These are phyloP conservation scores for Ips typographus DNA, from an alignment of 1,140 invertebrate genomes.

Conservation along the genomic window DNA sequence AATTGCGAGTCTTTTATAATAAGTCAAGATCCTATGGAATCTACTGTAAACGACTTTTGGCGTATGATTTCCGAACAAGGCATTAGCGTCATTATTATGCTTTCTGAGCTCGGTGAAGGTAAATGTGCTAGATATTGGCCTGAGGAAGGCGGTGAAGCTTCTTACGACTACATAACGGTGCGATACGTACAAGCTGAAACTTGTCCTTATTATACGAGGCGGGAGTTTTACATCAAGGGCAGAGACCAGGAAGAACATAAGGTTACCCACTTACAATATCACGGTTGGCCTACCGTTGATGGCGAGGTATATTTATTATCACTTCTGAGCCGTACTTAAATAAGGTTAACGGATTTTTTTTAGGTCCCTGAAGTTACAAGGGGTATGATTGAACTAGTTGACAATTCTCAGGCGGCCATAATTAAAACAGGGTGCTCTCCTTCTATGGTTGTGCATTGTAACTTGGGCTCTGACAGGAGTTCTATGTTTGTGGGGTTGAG, in stretches of 20 bases:
- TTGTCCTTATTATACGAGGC: conserved; percentile 81
- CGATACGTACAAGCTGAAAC: conserved; percentile 85
- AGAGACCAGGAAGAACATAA: conserved; percentile 73
- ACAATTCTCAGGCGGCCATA: conserved; percentile 61
- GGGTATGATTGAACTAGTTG: conserved; percentile 78
- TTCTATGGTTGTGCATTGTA: conserved; percentile 80
- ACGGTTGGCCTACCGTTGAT: conserved; percentile 84
- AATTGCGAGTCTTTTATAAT: conserved; percentile 93
- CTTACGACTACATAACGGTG: conserved; percentile 81
- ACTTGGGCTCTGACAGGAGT: conserved; percentile 80
- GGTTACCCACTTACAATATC: conserved; percentile 85
- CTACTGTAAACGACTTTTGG: conserved; percentile 93
- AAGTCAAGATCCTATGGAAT: conserved; percentile 90
- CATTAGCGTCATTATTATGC: conserved; percentile 89
- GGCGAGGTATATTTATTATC: conserved; percentile 64
- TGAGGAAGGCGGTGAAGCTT: conserved; percentile 75
- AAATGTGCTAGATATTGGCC: conserved; percentile 93
- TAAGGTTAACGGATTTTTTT: conserved; percentile 8
- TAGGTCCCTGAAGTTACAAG: conserved; percentile 73
- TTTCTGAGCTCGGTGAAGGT: conserved; percentile 77
- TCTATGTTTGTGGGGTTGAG: conserved; percentile 86
- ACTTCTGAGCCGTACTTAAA: neutral
- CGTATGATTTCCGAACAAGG: conserved; percentile 94
- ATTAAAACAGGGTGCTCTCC: conserved; percentile 55
- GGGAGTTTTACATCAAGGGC: conserved; percentile 80